Evolutionary conservation across 2,888 invertebrate genomes (phyloP), one percentile per base, ranked within the genome.

Genomic region (Lithophane ornitopus): DNA sequence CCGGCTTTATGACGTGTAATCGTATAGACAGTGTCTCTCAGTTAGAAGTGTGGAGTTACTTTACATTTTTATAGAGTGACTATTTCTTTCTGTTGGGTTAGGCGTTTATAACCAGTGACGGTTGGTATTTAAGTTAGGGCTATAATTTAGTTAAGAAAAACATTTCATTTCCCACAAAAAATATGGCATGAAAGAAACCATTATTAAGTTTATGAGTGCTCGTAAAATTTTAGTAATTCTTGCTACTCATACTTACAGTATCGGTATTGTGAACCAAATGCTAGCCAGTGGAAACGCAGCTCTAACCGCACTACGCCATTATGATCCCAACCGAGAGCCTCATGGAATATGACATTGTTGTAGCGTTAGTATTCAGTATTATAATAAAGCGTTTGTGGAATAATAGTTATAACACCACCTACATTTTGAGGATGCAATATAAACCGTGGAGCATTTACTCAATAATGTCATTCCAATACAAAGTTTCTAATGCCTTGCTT

Each of bases 1-100:
- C 62, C 54, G n/a, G 34, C 46, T 68, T 82, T 81, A 81, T 44
- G 72, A 76, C 54, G 49, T 85, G 82, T 81, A 65, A 84, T 80
- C 67, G 81, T 70, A 84, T 70, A 61, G 76, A 52, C 65, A 85
- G 44, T 76, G 63, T 69, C 63, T 84, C 58, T 56, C 46, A 58
- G 66, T 80, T 59, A 41, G 49, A 80, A 84, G 52, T 70, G 52
- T 84, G 67, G 46, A 67, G 70, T 67, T 74, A 84, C 69, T 81
- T 80, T 74, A 63, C 84, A 81, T 84, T 74, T 69, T 84, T 74
- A 73, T 82, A 16, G 62, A 58, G 56, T 70, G 71, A 11, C 59
- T 69, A 49, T 39, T 46, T 44, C 19, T 56, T 54, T 46, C 11
- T 68, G 34, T 58, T 28, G 16, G 19, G 26, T 54, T 54, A n/a